Conservation (phyloP, 2,113 vertebrate genomes). For the Sorex fumeus region DNA sequence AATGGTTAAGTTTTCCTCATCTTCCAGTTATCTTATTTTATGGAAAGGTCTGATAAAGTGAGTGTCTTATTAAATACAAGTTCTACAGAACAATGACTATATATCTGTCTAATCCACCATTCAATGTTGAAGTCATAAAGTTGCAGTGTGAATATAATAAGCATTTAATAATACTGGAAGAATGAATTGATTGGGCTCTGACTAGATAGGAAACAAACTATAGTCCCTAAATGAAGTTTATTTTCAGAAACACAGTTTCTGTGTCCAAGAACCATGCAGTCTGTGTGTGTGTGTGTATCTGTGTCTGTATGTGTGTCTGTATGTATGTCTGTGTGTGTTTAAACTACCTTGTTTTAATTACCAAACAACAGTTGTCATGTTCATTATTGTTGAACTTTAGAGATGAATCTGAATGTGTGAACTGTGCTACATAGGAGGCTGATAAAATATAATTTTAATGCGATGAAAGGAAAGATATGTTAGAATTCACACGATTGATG, state of each 20-base stretch:
- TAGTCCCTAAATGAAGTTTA: not conserved
- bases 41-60: not conserved
- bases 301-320: too few relatives aligned
- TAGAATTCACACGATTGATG: too few relatives aligned
- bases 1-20: not conserved
- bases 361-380: not conserved
- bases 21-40: not conserved
- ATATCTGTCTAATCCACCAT: not conserved
- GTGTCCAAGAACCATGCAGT: not conserved
- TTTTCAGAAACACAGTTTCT: not conserved
- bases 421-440: not conserved
- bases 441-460: not conserved
- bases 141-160: not conserved
- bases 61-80: not conserved
- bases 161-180: not conserved
- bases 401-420: not conserved
- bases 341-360: not conserved
- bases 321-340: too few relatives aligned
- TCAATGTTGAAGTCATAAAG: slow-evolving; percentile 19
- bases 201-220: not conserved
- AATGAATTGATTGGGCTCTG: not conserved
- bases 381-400: not conserved
- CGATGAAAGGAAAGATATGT: not conserved
- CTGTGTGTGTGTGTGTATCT: too few relatives aligned
- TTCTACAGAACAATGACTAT: not conserved